A percentile compares a stretch with the other conserved stretches of the same genome.
Evolutionary conservation across 2,113 vertebrate genomes (phyloP).

Genomic region (Rhabdomys dilectus): DNA sequence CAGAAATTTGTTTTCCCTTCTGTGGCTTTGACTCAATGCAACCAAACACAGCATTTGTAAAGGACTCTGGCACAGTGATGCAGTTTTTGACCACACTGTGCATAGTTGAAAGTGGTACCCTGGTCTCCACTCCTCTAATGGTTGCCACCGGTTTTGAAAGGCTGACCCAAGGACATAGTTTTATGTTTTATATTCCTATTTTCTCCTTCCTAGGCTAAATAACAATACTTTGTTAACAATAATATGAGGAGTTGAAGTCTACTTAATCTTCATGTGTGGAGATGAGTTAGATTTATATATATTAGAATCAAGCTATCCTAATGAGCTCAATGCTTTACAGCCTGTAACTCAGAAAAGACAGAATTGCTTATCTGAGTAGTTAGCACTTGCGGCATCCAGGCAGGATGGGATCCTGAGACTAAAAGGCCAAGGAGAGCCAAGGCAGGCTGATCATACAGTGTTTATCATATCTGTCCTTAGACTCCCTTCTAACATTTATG

Average conservation of each 20-base stretch:
- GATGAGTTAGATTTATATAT: neutral
- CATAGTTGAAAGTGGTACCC: too few relatives aligned
- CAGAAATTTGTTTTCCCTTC: neutral
- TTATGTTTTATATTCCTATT: neutral
- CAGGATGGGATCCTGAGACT: neutral
- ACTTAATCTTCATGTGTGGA: neutral
- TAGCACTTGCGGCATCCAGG: neutral
- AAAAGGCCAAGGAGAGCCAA: neutral
- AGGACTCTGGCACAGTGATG: neutral
- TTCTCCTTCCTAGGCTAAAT: neutral
- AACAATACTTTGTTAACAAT: neutral
- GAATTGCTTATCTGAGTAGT: neutral
- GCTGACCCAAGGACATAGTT: neutral
- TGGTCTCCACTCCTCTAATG: neutral
- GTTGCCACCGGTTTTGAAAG: neutral
- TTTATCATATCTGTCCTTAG: neutral
- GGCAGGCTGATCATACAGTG: neutral
- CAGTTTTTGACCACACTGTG: neutral
- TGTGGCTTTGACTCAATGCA: neutral
- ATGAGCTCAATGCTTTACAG: neutral
- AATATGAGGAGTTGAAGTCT: neutral
- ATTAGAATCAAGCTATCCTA: neutral
- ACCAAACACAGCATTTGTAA: neutral
- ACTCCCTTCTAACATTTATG: neutral
- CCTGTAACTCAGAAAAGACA: neutral